Base-by-base conservation (phyloP, 1,140 invertebrate genomes). In the Drosophila suzukii region DNA sequence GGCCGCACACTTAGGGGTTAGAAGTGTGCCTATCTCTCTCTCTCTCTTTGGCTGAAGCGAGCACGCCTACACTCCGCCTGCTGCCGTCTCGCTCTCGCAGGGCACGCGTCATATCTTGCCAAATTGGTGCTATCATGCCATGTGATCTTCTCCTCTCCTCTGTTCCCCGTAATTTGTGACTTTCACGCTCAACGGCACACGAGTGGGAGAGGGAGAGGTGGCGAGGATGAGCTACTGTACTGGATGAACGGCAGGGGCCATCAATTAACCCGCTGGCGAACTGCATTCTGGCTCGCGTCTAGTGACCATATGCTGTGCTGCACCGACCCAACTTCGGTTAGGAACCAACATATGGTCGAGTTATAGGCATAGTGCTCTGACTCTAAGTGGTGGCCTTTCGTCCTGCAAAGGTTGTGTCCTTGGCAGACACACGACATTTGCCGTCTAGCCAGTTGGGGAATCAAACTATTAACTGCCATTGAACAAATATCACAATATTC, bases 181-280 rank as follows among this genome's bases (percentile, higher is more conserved):
- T 91, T 91, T 91, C 86, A 91, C 86, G 90, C 86, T 91, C 88
- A 81, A 76, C 57, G 63, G 85, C 84, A 90, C 85, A 86, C 78
- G 53, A 54, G 17, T 30, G 49, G 20, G 4, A 67, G 36, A 51
- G 56, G 11, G 8, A 55, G 51, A 53, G 13, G 30, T 20, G 24
- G 20, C 41, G 63, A 61, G 81, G 80, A 83, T 79, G 80, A 84
- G 80, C 81, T 81, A 66, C 78, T 58, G 74, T 53, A 39, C 67
- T 61, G 61, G 24, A 55, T 39, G 65, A 73, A 32, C 8, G 32
- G 32, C 47, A 75, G 70, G 78, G 63, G 75, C 68, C 82, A 83
- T 89, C 84, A 86, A 86, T 86, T 86, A 86, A 88, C 79, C 75
- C 61, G 60, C 59, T 39, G 70, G 57, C 36, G 68, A 59, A 56